phyloP scores from a whole-genome alignment of 2,888 invertebrate species.

The Aromia moschata region DNA sequence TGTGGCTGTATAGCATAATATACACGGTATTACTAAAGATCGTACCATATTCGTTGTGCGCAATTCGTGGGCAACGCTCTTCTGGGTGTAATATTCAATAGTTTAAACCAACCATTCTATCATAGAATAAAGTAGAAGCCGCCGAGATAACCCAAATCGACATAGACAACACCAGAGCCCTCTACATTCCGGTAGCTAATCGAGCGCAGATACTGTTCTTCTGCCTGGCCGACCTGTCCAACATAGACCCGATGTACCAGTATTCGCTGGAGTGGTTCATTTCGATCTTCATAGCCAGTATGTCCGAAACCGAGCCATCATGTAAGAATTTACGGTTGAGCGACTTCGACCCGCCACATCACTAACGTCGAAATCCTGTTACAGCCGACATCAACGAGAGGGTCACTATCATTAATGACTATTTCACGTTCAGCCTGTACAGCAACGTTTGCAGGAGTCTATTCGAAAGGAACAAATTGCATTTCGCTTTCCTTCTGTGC shows the following conservation, averaged over 20 bases:
- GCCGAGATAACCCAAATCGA: conserved; percentile 84
- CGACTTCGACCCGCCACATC: background rate
- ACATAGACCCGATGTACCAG: conserved; percentile 95
- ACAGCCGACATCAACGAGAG: conserved; percentile 77
- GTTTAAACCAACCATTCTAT: too few relatives aligned
- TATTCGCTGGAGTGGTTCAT: conserved; percentile 94
- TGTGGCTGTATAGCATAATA: too few relatives aligned
- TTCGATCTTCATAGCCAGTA: conserved; percentile 78
- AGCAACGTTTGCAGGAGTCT: conserved; percentile 88
- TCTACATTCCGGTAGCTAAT: conserved; percentile 86
- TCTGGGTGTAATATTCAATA: too few relatives aligned
- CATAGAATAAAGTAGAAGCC: conserved; percentile 79
- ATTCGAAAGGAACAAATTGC: conserved; percentile 88
- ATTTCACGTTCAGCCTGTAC: conserved; percentile 85
- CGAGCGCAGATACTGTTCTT: conserved; percentile 89
- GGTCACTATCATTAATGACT: conserved; percentile 80
- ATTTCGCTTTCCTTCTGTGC: conserved; percentile 82
- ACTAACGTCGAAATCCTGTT: conserved; percentile 25
- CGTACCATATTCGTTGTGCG: too few relatives aligned
- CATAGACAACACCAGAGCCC: conserved; percentile 82
- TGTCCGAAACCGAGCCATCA: conserved; percentile 74
- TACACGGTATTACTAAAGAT: too few relatives aligned
- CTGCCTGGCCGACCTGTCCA: conserved; percentile 85
- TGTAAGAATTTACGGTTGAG: conserved; percentile 64
- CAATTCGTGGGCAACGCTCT: too few relatives aligned